Evolutionary conservation across 2,888 invertebrate species (phyloP).

Genomic region (Zootermopsis nevadensis): DNA sequence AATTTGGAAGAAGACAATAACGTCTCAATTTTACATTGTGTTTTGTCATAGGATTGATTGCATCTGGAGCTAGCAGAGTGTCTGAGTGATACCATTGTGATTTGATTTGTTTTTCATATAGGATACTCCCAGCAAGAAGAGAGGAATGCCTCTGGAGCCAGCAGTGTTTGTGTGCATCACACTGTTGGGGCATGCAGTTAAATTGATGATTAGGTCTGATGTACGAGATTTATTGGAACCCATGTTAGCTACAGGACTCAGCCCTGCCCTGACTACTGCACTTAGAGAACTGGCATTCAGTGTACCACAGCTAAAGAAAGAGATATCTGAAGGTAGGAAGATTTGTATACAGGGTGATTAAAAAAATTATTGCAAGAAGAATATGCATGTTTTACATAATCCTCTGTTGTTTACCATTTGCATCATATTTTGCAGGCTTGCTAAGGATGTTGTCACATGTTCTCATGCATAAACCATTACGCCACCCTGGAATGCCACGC

Average conservation of each 20-base stretch:
- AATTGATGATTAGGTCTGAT: constrained; percentile 79
- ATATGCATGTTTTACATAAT: too few relatives aligned
- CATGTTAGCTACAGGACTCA: constrained; percentile 92
- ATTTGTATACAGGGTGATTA: not conserved
- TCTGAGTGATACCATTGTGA: too few relatives aligned
- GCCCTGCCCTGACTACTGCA: constrained; percentile 90
- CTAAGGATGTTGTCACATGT: constrained; percentile 91
- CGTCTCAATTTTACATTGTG: too few relatives aligned
- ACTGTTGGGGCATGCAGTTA: constrained; percentile 87
- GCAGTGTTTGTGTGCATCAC: constrained; percentile 95
- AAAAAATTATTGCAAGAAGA: too few relatives aligned
- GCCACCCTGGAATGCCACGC: constrained; percentile 83
- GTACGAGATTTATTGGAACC: constrained; percentile 88
- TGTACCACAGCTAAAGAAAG: constrained; percentile 86
- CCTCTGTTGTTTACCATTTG: not conserved
- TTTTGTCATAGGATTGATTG: too few relatives aligned
- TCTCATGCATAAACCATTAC: constrained; percentile 86
- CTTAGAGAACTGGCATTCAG: constrained; percentile 89
- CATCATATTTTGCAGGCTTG: constrained; percentile 66
- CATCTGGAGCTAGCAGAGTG: too few relatives aligned
- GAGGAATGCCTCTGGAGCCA: constrained; percentile 77
- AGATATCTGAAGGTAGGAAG: constrained; percentile 82
- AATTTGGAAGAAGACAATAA: too few relatives aligned
- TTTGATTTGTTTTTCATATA: constrained; percentile 59
- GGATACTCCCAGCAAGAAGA: constrained; percentile 82